Conservation (phyloP, 2,888 invertebrate genomes). For the Lasioglossum oenotherae region DNA sequence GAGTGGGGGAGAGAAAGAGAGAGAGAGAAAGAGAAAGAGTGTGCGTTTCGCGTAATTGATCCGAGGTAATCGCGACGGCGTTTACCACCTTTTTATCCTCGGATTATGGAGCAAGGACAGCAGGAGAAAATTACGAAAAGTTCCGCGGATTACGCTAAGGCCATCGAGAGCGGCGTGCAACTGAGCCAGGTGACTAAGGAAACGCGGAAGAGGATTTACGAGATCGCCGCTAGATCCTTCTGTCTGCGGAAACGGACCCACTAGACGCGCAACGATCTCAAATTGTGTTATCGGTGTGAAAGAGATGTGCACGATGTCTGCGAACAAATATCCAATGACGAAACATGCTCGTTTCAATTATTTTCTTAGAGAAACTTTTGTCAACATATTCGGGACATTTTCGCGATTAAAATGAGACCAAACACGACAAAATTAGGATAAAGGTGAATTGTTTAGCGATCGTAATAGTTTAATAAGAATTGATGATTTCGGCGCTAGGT, state of each 20-base stretch:
- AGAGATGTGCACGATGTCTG: neutral
- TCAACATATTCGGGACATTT: no score
- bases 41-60: neutral
- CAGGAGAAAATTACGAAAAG: conserved; percentile 52
- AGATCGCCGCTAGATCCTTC: neutral
- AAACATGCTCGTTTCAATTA: neutral
- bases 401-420: no score
- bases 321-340: no score
- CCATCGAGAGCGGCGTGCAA: conserved; percentile 78
- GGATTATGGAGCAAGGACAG: conserved; percentile 43
- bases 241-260: neutral
- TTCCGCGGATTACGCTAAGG: conserved; percentile 78
- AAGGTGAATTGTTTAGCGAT: no score
- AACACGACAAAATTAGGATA: no score
- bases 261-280: neutral
- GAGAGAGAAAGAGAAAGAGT: no score
- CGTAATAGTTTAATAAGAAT: no score
- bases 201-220: neutral
- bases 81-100: neutral
- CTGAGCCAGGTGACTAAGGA: conserved; percentile 77
- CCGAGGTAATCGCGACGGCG: neutral
- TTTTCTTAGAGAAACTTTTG: neutral
- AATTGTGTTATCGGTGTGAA: neutral
- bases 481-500: no score
- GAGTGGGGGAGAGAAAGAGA: neutral